These are phyloP conservation scores for Octodon degus DNA, from an alignment of 2,113 vertebrate species.

Conservation along the genomic window DNA sequence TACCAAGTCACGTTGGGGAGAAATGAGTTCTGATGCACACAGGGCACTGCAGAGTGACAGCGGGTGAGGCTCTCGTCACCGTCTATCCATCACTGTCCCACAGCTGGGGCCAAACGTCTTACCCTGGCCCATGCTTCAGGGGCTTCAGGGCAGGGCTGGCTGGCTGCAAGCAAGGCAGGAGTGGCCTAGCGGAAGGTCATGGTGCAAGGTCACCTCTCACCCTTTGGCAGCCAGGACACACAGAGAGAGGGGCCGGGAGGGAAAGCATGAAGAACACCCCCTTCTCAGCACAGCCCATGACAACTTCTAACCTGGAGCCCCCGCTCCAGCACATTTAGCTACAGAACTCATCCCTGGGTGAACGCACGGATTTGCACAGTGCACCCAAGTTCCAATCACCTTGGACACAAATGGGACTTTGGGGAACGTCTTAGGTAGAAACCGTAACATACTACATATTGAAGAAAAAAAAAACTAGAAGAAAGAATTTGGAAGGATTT, in stretches of 20 bases:
- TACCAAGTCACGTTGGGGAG: not conserved
- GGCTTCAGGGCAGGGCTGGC: not conserved
- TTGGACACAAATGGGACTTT: not conserved
- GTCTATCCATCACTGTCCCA: not conserved
- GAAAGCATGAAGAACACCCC: too few species aligned
- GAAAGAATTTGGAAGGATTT: not conserved
- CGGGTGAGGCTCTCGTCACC: not conserved
- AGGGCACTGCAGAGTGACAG: too few species aligned
- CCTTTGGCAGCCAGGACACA: not conserved
- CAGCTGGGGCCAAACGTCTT: not conserved
- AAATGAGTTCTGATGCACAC: not conserved
- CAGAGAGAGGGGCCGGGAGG: not conserved
- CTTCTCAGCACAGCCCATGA: not conserved
- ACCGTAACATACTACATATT: not conserved
- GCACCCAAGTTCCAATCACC: not conserved
- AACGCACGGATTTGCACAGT: not conserved
- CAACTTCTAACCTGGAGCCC: not conserved
- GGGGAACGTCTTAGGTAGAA: not conserved
- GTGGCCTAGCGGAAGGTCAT: not conserved
- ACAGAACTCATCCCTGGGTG: not conserved
- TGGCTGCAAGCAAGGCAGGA: not conserved
- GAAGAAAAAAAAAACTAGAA: not conserved
- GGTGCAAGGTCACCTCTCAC: not conserved
- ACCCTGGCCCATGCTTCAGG: not conserved
- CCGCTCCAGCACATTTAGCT: not conserved